Percentiles rank a stretch among this genome's conserved stretches.
Conservation (phyloP, 2,797 vertebrate species). For the Sebastes glaucus region DNA sequence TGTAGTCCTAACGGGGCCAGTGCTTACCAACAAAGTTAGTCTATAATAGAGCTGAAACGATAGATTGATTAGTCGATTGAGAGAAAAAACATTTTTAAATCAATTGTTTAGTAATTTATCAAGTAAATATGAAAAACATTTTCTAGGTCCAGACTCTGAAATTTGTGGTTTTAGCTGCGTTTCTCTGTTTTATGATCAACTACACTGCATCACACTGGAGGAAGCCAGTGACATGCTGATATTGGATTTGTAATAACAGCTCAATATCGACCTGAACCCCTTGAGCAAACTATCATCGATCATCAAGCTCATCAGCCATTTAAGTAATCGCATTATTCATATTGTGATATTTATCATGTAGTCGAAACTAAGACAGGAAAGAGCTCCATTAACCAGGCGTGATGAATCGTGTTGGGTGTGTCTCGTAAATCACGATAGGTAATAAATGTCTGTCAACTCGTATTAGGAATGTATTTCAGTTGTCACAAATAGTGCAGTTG, state of each 20-base stretch:
- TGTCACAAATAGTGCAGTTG: background rate
- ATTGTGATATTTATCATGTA: constrained; percentile 27
- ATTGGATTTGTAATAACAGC: constrained; percentile 28
- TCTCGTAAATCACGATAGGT: background rate
- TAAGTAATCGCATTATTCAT: constrained; percentile 17
- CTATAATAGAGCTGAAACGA: background rate
- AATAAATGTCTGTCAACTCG: background rate
- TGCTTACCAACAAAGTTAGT: background rate
- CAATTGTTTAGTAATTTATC: background rate
- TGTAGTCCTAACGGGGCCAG: background rate
- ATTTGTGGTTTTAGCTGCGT: background rate
- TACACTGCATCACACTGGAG: background rate
- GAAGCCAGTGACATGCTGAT: background rate
- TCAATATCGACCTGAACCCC: constrained; percentile 7
- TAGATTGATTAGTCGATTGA: background rate
- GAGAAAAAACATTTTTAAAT: background rate
- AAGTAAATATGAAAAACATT: background rate
- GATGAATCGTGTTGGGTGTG: background rate
- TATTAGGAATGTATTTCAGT: background rate
- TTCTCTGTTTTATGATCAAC: background rate
- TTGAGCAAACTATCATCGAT: constrained; percentile 17
- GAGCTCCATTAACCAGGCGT: background rate
- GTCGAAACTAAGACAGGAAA: background rate
- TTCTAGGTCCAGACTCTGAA: background rate
- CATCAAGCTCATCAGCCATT: background rate